A percentile compares a stretch with the other conserved stretches of the same genome.
Conservation (phyloP, 2,888 invertebrate species). For the Chironomus riparius region DNA sequence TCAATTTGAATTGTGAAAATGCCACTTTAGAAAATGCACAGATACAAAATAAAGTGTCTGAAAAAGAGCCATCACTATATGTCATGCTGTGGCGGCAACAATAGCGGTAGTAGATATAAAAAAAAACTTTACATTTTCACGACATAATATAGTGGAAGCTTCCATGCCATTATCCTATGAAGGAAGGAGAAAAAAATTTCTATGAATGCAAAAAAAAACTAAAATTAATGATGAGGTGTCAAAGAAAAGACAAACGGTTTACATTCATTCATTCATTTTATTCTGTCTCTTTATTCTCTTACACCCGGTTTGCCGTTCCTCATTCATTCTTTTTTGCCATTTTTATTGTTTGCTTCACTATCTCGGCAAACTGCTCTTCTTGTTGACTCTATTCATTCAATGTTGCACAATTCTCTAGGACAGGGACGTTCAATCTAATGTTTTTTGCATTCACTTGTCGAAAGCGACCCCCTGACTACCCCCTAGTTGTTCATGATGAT, state of each 20-base stretch:
- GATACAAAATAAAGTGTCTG: too few species aligned
- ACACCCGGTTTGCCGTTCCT: background rate
- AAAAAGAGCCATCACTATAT: background rate
- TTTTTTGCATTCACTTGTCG: too few species aligned
- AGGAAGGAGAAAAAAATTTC: background rate
- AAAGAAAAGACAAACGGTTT: constrained; percentile 19
- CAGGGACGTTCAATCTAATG: too few species aligned
- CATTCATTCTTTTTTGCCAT: too few species aligned
- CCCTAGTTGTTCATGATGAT: too few species aligned
- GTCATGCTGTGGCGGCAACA: background rate
- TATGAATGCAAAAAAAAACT: background rate
- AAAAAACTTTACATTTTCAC: background rate
- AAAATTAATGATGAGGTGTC: constrained; percentile 24
- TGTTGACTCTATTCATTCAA: too few species aligned
- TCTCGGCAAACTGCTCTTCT: too few species aligned
- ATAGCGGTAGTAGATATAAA: background rate
- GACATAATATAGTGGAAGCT: background rate
- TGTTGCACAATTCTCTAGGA: too few species aligned
- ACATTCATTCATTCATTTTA: constrained; percentile 9
- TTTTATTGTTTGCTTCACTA: too few species aligned
- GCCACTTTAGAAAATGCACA: background rate
- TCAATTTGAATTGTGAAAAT: background rate
- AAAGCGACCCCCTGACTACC: too few species aligned
- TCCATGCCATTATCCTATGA: background rate
- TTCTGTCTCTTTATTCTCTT: background rate